Conservation (phyloP, 2,797 vertebrate species). For the Myotis pilosus region DNA sequence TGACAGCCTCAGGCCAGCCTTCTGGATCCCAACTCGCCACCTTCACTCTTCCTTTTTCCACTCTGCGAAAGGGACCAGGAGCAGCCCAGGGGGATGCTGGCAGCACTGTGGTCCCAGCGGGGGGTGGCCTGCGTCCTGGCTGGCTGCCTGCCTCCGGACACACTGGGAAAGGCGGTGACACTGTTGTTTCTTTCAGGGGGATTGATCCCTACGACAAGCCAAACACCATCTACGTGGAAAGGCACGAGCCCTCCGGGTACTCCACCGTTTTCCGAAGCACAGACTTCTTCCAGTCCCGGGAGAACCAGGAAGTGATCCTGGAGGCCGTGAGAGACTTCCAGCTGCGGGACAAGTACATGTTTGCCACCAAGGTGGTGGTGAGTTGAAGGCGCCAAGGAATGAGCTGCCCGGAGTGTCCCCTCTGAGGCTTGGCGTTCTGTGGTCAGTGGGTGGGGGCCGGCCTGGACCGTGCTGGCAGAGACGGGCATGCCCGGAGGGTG, state of each 20-base stretch:
- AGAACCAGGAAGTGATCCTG: conserved; percentile 91
- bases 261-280: conserved; percentile 94
- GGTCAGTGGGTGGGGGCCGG: not conserved
- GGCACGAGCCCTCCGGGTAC: conserved; percentile 92
- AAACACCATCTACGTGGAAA: conserved; percentile 92
- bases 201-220: conserved; percentile 92
- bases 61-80: not conserved
- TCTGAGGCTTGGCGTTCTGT: not conserved
- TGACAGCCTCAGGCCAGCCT: not conserved
- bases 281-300: conserved; percentile 95
- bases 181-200: conserved; percentile 84
- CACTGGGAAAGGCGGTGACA: not conserved
- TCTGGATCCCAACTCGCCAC: not conserved
- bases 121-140: not conserved
- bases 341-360: conserved; percentile 97
- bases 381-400: conserved; percentile 66
- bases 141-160: not conserved
- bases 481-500: no score
- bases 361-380: conserved; percentile 95
- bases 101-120: not conserved
- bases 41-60: not conserved
- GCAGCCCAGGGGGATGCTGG: not conserved
- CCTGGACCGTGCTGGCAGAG: accelerated
- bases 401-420: not conserved
- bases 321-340: conserved; percentile 95